Conservation (phyloP, 2,113 vertebrate genomes). For the Epinephelus lanceolatus region DNA sequence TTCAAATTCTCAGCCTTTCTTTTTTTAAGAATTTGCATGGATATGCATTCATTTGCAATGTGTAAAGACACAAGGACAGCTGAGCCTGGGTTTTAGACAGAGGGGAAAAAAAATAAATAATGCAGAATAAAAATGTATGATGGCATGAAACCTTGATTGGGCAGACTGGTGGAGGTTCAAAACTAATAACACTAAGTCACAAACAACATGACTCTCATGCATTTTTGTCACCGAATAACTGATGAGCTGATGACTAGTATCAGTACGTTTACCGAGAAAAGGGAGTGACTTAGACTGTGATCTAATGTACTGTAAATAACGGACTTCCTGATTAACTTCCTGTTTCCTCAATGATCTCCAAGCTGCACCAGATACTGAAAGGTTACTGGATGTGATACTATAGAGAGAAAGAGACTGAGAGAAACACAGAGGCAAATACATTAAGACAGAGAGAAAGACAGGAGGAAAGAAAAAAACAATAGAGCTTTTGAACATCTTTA, state of each 20-base stretch:
- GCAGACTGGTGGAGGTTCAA: conserved; percentile 31
- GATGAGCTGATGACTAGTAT: conserved; percentile 4
- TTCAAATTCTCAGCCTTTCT: conserved; percentile 83
- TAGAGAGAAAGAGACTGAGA: not conserved
- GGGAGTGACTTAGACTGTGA: not conserved
- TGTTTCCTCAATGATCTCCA: conserved; percentile 40
- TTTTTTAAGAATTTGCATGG: conserved; percentile 85
- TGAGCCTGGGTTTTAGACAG: conserved; percentile 75
- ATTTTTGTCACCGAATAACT: not conserved
- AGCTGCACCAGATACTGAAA: conserved; percentile 44
- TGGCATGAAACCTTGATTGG: conserved; percentile 74
- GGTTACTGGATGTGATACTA: not conserved
- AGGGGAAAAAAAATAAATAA: conserved; percentile 74
- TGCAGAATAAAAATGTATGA: conserved; percentile 78
- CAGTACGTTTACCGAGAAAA: not conserved
- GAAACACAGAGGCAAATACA: not conserved
- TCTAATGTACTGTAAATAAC: conserved; percentile 36
- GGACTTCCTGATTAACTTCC: conserved; percentile 58
- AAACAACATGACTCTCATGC: conserved; percentile 25
- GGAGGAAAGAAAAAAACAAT: too few relatives aligned
- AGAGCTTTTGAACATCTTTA: not conserved
- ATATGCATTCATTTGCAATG: conserved; percentile 85
- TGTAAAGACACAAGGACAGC: conserved; percentile 85
- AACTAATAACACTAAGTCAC: conserved; percentile 13
- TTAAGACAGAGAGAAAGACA: too few relatives aligned